Conservation (phyloP, 2,113 vertebrate genomes). For the Ptyas mucosa region DNA sequence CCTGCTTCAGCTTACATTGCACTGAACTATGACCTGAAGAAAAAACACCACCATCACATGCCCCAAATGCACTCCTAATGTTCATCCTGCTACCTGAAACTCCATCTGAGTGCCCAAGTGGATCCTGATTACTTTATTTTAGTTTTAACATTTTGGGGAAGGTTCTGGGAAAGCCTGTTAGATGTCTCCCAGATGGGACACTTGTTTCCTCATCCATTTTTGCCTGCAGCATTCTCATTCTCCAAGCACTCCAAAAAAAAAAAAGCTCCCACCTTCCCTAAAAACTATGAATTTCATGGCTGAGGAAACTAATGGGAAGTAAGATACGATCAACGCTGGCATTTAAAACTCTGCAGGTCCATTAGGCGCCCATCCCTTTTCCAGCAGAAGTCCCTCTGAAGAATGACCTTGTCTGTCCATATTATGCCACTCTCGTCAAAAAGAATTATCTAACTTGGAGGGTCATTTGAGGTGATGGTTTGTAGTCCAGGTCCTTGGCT, state of each 20-base stretch:
- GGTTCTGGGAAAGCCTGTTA: background rate
- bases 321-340: slow-evolving; percentile 10
- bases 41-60: background rate
- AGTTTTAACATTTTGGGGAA: background rate
- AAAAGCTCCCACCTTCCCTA: background rate
- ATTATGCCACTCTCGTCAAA: slow-evolving; percentile 16
- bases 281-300: slow-evolving; percentile 27
- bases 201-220: background rate
- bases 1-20: background rate
- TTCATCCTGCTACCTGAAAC: background rate
- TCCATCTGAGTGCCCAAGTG: background rate
- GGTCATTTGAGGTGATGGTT: background rate
- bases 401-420: slow-evolving; percentile 26
- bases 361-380: slow-evolving; percentile 24
- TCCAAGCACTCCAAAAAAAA: background rate
- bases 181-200: background rate
- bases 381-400: slow-evolving; percentile 22
- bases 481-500: background rate
- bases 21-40: background rate
- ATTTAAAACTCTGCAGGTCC: slow-evolving; percentile 29
- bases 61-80: background rate
- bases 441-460: background rate
- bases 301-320: slow-evolving; percentile 21
- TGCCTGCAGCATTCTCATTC: background rate
- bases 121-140: background rate